Evolutionary conservation across 2,888 invertebrate genomes (phyloP).

Genomic region (Macaria liturata): DNA sequence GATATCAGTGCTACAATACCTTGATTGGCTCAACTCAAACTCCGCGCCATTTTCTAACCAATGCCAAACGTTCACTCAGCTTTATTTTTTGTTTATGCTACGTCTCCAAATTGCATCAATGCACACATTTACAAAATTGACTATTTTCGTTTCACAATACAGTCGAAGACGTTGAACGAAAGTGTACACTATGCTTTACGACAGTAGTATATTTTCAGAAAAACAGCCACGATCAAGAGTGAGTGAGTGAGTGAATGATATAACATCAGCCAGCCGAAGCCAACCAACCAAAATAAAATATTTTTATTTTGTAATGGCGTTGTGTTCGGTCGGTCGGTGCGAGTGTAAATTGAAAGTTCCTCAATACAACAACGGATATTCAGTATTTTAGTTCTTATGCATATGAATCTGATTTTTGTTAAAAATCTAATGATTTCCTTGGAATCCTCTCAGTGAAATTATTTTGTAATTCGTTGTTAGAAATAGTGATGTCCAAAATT

Average conservation of each 20-base stretch:
- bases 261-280: constrained; percentile 18
- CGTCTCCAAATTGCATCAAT: constrained; percentile 56
- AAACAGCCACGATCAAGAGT: constrained; percentile 33
- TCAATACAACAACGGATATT: constrained; percentile 34
- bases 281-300: constrained; percentile 31
- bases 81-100: constrained; percentile 81
- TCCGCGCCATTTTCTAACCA: constrained; percentile 69
- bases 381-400: constrained; percentile 21
- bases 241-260: constrained; percentile 52
- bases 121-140: constrained; percentile 63
- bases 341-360: constrained; percentile 34
- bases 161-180: constrained; percentile 34
- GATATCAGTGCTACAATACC: constrained; percentile 59
- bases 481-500: constrained; percentile 57
- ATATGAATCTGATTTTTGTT: constrained; percentile 4
- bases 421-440: constrained; percentile 1
- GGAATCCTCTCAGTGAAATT: too few relatives aligned
- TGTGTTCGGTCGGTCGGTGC: constrained; percentile 46
- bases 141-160: constrained; percentile 56
- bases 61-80: constrained; percentile 60
- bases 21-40: constrained; percentile 74
- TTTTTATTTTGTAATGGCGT: constrained; percentile 52
- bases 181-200: constrained; percentile 39
- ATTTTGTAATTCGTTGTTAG: constrained; percentile 34
- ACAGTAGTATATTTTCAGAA: constrained; percentile 34